A percentile compares a stretch with the other conserved stretches of the same genome.
These are phyloP conservation scores for Dermolepida albohirtum DNA, from an alignment of 2,888 invertebrate species.

Conservation along the genomic window DNA sequence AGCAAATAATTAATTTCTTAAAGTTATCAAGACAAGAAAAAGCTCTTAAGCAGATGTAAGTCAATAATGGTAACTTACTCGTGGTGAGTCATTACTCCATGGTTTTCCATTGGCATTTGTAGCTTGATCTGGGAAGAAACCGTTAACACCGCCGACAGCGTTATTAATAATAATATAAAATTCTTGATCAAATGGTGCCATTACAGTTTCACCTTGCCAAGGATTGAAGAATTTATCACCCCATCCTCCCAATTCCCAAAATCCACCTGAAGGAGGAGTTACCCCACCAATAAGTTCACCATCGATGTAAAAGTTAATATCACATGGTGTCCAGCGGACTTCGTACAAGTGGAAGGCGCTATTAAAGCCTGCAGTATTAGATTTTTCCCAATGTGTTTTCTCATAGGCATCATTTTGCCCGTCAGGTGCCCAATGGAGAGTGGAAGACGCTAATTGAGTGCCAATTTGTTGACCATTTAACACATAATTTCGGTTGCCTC, in stretches of 20 bases:
- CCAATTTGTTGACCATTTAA: conserved; percentile 70
- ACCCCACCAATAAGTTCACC: conserved; percentile 68
- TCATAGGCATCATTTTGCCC: conserved; percentile 68
- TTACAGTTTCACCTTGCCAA: conserved; percentile 69
- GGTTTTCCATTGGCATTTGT: conserved; percentile 70
- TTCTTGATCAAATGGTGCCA: conserved; percentile 79
- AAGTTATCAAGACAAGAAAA: no score
- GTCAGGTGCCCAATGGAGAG: conserved; percentile 77
- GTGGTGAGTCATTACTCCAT: conserved; percentile 70
- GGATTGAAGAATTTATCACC: conserved; percentile 67
- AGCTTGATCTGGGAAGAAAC: conserved; percentile 75
- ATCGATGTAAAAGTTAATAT: conserved; percentile 68
- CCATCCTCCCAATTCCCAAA: conserved; percentile 75
- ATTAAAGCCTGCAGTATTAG: conserved; percentile 65
- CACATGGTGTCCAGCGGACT: conserved; percentile 74
- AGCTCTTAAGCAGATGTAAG: no score
- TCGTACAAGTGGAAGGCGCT: conserved; percentile 74
- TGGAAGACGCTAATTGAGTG: conserved; percentile 70
- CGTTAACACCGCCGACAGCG: conserved; percentile 73
- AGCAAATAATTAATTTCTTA: no score
- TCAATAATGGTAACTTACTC: conserved; percentile 63
- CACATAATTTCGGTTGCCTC: conserved; percentile 69
- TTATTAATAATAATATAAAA: conserved; percentile 75
- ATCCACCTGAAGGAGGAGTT: conserved; percentile 69
- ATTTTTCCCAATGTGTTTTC: conserved; percentile 66